These are phyloP conservation scores for Delphinapterus leucas DNA, from an alignment of 2,113 vertebrate species.

Conservation along the genomic window DNA sequence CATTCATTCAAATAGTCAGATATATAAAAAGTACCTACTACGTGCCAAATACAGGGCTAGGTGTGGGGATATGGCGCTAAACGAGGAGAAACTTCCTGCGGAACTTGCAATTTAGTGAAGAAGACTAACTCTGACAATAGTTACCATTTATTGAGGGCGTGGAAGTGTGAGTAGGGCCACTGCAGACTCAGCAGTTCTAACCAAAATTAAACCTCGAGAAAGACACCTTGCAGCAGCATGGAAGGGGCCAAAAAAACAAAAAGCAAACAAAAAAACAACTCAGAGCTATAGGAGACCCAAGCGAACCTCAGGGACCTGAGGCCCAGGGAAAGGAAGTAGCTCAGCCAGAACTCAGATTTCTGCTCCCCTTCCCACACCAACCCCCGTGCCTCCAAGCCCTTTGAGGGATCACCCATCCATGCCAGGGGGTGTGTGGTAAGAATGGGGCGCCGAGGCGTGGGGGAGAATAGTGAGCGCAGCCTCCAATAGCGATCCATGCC, in stretches of 20 bases:
- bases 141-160: too few species aligned
- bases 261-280: too few species aligned
- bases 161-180: background rate
- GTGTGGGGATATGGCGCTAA: background rate
- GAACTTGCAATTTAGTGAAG: background rate
- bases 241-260: too few species aligned
- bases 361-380: background rate
- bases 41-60: background rate
- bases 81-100: background rate
- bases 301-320: fast-evolving
- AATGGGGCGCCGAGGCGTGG: background rate
- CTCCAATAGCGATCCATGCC: fast-evolving
- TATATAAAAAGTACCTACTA: background rate
- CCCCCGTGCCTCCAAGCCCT: background rate
- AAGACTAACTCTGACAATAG: background rate
- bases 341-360: background rate
- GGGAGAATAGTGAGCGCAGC: fast-evolving
- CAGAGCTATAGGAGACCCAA: background rate
- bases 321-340: background rate
- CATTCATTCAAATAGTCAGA: background rate
- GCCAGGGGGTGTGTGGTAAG: background rate
- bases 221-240: background rate
- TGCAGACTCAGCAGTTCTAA: background rate
- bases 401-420: background rate
- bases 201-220: background rate